Evolutionary conservation across 2,797 vertebrate species (phyloP), one percentile per base, ranked within the genome.

Genomic region (Bovichtus diacanthus): DNA sequence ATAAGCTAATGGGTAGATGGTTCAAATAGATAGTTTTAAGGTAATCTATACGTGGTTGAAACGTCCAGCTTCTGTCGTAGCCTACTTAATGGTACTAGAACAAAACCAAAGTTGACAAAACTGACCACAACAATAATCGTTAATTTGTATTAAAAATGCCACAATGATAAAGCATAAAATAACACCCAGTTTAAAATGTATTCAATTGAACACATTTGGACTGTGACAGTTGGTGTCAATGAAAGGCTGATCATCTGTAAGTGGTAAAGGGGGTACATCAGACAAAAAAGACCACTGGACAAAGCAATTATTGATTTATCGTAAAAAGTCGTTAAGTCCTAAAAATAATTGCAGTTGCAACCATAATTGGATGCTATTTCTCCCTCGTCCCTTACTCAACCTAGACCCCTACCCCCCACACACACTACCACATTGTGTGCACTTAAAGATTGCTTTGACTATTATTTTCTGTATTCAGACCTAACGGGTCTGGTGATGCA

Each of bases 391-490:
- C 44, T 51, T 54, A 8, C 31, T 69, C 19, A 36, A 23, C 60
- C 59, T 49, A 3, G n/a, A n/a, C n/a, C n/a, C n/a, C n/a, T 34
- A 29, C 2, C 3, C 34, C 2, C 44, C 21, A 34, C 25, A 36
- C 46, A 84, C 71, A 83, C 76, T 65, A 39, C 29, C 58, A 74
- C 76, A 27, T 80, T 86, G 80, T 88, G 1, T 25, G 41, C 60
- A 34, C 36, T 68, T 62, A 76, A 78, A 81, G 79, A 66, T 71
- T 65, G 72, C 85, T 65, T 83, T 90, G 72, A 90, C 74, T 66
- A 50, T 79, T 88, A 61, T 74, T 53, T 38, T 62, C 70, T 79
- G 70, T 19, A 36, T 76, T 78, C 67, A 72, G 64, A 53, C 13
- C 18, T 8, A 31, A 60, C 71, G 13, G 47, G 44, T 34, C 70